A percentile compares a stretch with the other conserved stretches of the same genome.
phyloP scores from a whole-genome alignment of 2,113 vertebrate species.

The Ia io region DNA sequence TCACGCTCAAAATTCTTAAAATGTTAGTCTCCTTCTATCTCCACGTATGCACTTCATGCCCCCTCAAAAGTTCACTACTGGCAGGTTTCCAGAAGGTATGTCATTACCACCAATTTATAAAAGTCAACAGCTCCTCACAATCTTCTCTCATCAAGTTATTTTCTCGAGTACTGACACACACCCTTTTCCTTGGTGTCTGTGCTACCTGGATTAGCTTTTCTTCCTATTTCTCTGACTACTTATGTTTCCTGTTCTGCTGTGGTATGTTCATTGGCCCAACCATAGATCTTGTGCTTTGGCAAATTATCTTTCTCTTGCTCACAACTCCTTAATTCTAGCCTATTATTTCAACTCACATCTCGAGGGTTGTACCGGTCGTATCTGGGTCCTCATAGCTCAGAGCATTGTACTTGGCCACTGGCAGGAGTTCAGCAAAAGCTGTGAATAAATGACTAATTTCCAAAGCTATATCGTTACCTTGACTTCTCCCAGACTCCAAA shows the following conservation, averaged over 20 bases:
- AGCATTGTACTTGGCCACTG: not conserved
- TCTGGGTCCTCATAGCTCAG: not conserved
- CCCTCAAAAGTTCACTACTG: not conserved
- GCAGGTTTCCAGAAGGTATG: not conserved
- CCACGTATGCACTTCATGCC: not conserved
- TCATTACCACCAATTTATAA: not conserved
- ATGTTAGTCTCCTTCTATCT: not conserved
- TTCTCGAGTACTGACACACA: fast-evolving
- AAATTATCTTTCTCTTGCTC: not conserved
- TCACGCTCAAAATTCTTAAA: not conserved
- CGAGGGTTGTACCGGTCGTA: fast-evolving
- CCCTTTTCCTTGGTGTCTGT: not conserved
- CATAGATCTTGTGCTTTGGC: not conserved
- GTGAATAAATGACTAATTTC: not conserved
- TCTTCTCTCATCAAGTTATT: not conserved
- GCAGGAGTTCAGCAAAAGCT: not conserved
- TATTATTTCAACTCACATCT: not conserved
- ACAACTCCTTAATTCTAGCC: not conserved
- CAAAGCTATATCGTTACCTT: no score
- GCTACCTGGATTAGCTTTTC: not conserved
- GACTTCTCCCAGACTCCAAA: not conserved
- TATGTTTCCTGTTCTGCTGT: not conserved
- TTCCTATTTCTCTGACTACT: not conserved
- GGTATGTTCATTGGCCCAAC: not conserved
- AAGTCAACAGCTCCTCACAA: not conserved